These are phyloP conservation scores for Hemicrepidius hirtus DNA, from an alignment of 2,888 invertebrate species.

Conservation along the genomic window DNA sequence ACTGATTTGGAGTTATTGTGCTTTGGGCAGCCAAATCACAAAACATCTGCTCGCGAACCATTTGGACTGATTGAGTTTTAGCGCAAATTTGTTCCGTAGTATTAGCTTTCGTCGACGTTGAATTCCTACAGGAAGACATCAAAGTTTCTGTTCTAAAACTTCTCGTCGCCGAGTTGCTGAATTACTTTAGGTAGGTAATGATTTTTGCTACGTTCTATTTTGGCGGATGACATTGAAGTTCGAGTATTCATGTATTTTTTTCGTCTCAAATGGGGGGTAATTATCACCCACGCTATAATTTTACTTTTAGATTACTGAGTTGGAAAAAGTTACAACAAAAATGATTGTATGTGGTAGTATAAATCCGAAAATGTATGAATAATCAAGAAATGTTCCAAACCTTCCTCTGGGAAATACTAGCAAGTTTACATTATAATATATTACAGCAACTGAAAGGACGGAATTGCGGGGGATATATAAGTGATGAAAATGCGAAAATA, in stretches of 20 bases:
- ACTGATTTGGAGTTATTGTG: constrained; percentile 28
- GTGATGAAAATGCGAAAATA: constrained; percentile 29
- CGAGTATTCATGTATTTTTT: no score
- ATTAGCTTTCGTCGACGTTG: constrained; percentile 1
- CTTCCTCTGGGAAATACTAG: constrained; percentile 16
- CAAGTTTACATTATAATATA: constrained; percentile 27
- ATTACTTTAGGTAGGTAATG: constrained; percentile 1
- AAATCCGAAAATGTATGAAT: neutral
- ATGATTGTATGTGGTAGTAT: neutral
- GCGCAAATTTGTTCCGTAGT: constrained; percentile 15
- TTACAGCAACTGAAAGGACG: constrained; percentile 21
- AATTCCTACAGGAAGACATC: constrained; percentile 10
- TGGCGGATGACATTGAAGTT: neutral
- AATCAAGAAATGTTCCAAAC: constrained; percentile 18
- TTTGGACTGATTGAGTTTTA: constrained; percentile 6
- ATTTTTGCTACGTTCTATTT: constrained; percentile 3
- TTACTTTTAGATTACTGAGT: no score
- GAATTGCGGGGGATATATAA: constrained; percentile 18
- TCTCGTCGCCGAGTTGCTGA: neutral
- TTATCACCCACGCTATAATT: no score
- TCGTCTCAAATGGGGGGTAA: no score
- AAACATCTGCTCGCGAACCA: constrained; percentile 19
- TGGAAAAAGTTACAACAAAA: neutral
- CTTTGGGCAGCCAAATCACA: constrained; percentile 22
- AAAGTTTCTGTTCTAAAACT: constrained; percentile 9